These are phyloP conservation scores for Diorhabda elongata DNA, from an alignment of 1,140 invertebrate genomes.

Conservation along the genomic window DNA sequence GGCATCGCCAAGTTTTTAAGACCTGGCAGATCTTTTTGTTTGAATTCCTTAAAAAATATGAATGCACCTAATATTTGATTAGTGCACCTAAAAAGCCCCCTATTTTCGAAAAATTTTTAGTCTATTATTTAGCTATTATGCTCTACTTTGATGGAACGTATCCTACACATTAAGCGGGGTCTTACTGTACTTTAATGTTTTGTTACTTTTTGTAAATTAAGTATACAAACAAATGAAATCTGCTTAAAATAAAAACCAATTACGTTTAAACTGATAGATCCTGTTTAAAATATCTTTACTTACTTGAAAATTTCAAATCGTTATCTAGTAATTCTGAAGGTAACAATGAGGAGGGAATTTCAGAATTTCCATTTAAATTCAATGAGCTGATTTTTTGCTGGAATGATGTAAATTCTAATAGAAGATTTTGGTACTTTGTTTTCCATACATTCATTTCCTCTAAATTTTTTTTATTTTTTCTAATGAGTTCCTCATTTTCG, in stretches of 20 bases:
- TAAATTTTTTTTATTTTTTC: neutral
- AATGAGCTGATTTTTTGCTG: constrained; percentile 8
- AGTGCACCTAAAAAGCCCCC: neutral
- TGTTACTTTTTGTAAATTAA: no score
- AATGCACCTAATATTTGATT: no score
- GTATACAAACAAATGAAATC: no score
- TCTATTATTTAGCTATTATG: neutral
- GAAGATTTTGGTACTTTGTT: neutral
- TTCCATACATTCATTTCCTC: constrained; percentile 1
- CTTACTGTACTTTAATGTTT: neutral
- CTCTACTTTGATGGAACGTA: neutral
- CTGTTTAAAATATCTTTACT: neutral
- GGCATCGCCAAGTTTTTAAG: no score
- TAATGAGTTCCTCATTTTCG: neutral
- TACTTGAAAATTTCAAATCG: neutral
- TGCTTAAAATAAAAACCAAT: neutral
- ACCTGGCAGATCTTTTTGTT: neutral
- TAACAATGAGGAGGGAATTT: neutral
- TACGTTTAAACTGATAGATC: neutral
- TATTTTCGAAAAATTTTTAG: neutral
- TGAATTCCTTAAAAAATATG: neutral
- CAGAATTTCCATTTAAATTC: neutral
- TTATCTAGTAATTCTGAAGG: neutral
- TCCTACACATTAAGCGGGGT: neutral
- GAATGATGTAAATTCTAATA: neutral